Conservation (phyloP, 2,888 invertebrate genomes). For the Coelogynopora nodosa region DNA sequence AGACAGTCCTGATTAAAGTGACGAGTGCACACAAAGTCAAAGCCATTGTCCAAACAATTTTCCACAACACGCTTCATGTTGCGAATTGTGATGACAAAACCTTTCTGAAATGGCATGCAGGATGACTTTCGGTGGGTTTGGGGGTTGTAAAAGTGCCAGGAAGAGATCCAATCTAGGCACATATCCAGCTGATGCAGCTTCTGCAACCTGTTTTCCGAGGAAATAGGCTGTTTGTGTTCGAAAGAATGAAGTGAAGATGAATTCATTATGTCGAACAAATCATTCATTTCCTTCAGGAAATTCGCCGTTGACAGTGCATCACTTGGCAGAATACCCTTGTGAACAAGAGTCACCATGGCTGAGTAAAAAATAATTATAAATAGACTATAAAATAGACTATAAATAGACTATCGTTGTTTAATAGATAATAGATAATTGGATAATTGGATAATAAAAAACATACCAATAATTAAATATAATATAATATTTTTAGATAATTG, state of each 20-base stretch:
- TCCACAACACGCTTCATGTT: background rate
- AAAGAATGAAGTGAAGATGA: background rate
- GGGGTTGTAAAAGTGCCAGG: background rate
- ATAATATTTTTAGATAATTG: too few species aligned
- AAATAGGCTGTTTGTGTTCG: background rate
- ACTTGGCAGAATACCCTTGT: background rate
- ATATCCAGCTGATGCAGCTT: background rate
- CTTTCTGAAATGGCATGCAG: background rate
- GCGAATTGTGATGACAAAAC: background rate
- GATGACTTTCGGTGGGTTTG: background rate
- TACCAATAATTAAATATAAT: too few species aligned
- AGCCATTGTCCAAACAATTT: background rate
- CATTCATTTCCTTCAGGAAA: background rate
- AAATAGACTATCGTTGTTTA: too few species aligned
- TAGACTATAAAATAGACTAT: too few species aligned
- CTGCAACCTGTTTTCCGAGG: background rate
- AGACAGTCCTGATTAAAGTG: slow-evolving; percentile 6
- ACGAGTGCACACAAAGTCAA: slow-evolving; percentile 2
- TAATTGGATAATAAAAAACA: too few species aligned
- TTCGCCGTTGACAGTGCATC: background rate
- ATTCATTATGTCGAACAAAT: background rate
- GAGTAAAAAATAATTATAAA: too few species aligned
- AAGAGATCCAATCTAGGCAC: background rate
- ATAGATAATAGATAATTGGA: too few species aligned
- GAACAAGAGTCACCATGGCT: background rate